These are phyloP conservation scores for Brachionus calyciflorus DNA, from an alignment of 1,140 invertebrate species.

Conservation along the genomic window DNA sequence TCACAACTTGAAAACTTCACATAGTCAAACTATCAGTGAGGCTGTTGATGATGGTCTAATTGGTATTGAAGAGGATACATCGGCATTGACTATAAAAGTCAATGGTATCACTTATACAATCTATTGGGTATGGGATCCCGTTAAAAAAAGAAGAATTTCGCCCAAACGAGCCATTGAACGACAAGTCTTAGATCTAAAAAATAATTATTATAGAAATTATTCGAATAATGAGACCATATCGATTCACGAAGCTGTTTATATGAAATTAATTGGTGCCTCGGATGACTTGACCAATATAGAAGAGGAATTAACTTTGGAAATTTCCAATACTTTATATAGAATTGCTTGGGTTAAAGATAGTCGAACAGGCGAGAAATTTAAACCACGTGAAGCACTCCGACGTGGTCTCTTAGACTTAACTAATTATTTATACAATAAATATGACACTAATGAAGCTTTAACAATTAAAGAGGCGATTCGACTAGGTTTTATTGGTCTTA, in stretches of 20 bases:
- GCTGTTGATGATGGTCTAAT: constrained; percentile 50
- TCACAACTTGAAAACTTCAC: constrained; percentile 44
- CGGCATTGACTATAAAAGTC: neutral
- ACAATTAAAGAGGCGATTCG: neutral
- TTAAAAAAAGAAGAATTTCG: constrained; percentile 21
- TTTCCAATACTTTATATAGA: neutral
- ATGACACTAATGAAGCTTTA: constrained; percentile 15
- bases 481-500: neutral
- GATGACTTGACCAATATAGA: constrained; percentile 30
- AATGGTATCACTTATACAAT: constrained; percentile 41
- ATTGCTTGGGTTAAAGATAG: constrained; percentile 40
- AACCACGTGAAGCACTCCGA: constrained; percentile 7
- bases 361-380: constrained; percentile 3
- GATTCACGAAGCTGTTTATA: constrained; percentile 44
- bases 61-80: constrained; percentile 30
- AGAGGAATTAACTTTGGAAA: constrained; percentile 11
- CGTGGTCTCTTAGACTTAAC: constrained; percentile 36
- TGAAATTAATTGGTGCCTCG: constrained; percentile 40
- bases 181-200: constrained; percentile 12
- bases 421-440: constrained; percentile 27
- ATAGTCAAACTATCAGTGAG: constrained; percentile 52
- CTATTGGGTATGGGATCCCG: constrained; percentile 43
- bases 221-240: constrained; percentile 23
- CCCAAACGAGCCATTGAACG: constrained; percentile 24
- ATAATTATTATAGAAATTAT: constrained; percentile 15